Base-by-base conservation (phyloP, 2,888 invertebrate genomes). In the Leptopilina drosophilae region DNA sequence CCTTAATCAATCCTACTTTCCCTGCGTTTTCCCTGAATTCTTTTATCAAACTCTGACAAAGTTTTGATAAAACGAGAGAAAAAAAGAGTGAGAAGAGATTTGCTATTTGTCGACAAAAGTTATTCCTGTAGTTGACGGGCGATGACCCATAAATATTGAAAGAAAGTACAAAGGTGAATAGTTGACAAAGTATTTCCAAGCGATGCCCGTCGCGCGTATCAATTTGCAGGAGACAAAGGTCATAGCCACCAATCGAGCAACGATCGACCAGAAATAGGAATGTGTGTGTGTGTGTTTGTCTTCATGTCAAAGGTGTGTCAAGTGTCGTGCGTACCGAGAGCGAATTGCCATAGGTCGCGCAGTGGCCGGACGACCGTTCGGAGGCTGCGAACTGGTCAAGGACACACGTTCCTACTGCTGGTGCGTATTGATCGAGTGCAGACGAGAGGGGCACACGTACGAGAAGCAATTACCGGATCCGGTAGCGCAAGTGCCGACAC, bases 311-410 rank as follows among this genome's bases (percentile, higher is more conserved):
- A 66, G 66, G 66, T 66, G 66, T 66, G 66, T 42, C 66, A 46
- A 66, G 66, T 66, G 66, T 42, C 26, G 49, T 69, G 69, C 69
- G 69, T 69, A 42, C 40, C 62, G 67, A 59, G 76, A 64, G 76
- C 64, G 78, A 84, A 83, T 83, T 82, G 83, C 81, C 84, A 85
- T 84, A 84, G 83, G 82, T 83, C 84, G 83, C 81, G 82, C 82
- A 77, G 80, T 78, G 65, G 46, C 76, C 80, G 80, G 53, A 77
- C 78, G 64, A 77, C 80, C 82, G 80, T 81, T 84, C 82, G 87
- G 88, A 88, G 88, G 87, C 87, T 89, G 89, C 86, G 86, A 89
- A 87, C 85, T 89, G 90, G 90, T 90, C 90, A 90, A 91, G 90
- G 90, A 89, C 89, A 84, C 85, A 84, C 85, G 85, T 84, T 86